These are phyloP conservation scores for Leptopilina drosophilae DNA, from an alignment of 2,888 invertebrate genomes.

Conservation along the genomic window DNA sequence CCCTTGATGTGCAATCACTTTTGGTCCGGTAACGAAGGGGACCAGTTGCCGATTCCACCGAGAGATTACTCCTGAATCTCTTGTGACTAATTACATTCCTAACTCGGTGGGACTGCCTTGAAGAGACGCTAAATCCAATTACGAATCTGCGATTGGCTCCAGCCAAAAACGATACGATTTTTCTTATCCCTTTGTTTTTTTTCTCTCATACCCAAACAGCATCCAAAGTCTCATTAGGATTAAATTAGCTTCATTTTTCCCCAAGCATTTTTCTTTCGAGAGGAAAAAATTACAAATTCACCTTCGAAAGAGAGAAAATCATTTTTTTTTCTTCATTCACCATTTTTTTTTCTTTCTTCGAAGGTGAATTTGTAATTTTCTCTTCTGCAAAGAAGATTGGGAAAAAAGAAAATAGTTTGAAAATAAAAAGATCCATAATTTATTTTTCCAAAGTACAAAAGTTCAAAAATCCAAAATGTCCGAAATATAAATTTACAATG, in stretches of 20 bases:
- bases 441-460: too few species aligned
- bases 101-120: conserved; percentile 61
- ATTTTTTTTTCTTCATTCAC: too few species aligned
- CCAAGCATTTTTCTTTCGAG: neutral
- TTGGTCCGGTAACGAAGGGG: conserved; percentile 58
- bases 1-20: conserved; percentile 59
- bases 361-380: too few species aligned
- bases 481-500: too few species aligned
- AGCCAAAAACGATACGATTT: conserved; percentile 50
- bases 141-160: conserved; percentile 62
- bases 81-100: conserved; percentile 74
- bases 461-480: too few species aligned
- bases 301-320: too few species aligned
- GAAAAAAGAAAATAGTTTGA: too few species aligned
- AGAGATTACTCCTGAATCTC: conserved; percentile 67
- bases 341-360: too few species aligned
- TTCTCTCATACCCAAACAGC: neutral
- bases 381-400: too few species aligned
- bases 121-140: conserved; percentile 62
- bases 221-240: neutral
- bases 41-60: conserved; percentile 61
- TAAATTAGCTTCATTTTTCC: neutral
- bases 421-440: too few species aligned
- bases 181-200: neutral
- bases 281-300: neutral